phyloP scores from a whole-genome alignment of 2,888 invertebrate genomes.

The Tetranychus piercei region DNA sequence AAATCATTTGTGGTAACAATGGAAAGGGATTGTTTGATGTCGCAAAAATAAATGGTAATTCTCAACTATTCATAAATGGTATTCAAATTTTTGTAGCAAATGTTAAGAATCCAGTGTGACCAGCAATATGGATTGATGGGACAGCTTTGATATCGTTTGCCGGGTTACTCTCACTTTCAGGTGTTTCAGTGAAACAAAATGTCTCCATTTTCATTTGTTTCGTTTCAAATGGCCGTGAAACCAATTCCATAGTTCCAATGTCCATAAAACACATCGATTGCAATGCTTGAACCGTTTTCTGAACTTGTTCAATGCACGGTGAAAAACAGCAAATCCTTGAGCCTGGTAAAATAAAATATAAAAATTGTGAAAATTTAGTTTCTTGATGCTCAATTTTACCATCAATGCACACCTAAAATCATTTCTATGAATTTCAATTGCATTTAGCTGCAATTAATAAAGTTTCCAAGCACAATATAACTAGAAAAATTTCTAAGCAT shows the following conservation, averaged over 20 bases:
- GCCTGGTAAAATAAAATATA: not conserved
- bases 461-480: not conserved
- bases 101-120: conserved; percentile 91
- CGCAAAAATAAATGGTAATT: not conserved
- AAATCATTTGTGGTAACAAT: no score
- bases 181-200: not conserved
- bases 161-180: not conserved
- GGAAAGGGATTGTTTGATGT: not conserved
- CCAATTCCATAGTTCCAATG: conserved; percentile 64
- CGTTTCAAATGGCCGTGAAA: conserved; percentile 57
- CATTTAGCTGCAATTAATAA: not conserved
- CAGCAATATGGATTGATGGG: conserved; percentile 55
- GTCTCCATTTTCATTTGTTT: conserved; percentile 25
- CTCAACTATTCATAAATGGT: not conserved
- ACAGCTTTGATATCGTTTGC: conserved; percentile 39
- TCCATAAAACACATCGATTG: conserved; percentile 58
- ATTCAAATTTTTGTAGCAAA: conserved; percentile 47
- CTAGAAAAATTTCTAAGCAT: not conserved
- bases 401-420: not conserved
- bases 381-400: not conserved
- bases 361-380: not conserved
- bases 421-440: not conserved
- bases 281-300: conserved; percentile 58
- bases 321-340: conserved; percentile 86
- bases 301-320: conserved; percentile 97